Base-by-base conservation (phyloP, 2,113 vertebrate species). In the Rhea pennata region DNA sequence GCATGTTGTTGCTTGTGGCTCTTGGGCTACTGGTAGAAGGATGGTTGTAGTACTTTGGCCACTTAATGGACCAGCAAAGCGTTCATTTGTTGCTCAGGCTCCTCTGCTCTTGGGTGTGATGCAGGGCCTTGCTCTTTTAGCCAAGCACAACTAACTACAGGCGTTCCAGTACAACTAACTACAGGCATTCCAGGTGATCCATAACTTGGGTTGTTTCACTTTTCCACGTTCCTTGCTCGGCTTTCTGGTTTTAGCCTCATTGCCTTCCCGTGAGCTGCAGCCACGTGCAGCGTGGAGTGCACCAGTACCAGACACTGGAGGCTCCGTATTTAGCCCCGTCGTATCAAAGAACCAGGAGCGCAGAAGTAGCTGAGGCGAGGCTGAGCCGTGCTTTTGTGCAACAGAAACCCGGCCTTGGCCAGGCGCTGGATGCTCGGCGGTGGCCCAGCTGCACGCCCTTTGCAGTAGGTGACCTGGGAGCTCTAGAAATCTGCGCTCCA, bases 21-120 rank as follows among this genome's bases (percentile, higher is more conserved):
- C 75, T 13, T 2, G 3, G 40, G 36, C 19, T 65, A 48, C 59
- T 0, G 3, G 16, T 0, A 4, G 46, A 64, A 39, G 26, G 53
- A 13, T 0, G 2, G 24, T 0, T 0, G 0, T 1, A 54, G 15
- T 0, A 1, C 46, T n/a, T 11, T 26, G 54, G 17, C 48, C 20
- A 7, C 0, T 2, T 48, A 53, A 42, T 17, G 46, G 27, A n/a
- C 73, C 39, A 48, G 74, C 48, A 48, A 26, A 54, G 33, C 3
- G 4, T 14, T 67, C 2, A 0, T 66, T 74, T 56, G 29, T 67
- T 66, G 31, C 36, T 48, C 46, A 48, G 17, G 9, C 4, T 48
- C 17, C 46, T 24, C 17, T 0, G 6, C 21, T 59, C 26, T 4
- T 46, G 51, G 26, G 14, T 51, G 31, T 2, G 21, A 8, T 0